Conservation (phyloP, 1,140 invertebrate genomes). For the Cataglyphis hispanica region DNA sequence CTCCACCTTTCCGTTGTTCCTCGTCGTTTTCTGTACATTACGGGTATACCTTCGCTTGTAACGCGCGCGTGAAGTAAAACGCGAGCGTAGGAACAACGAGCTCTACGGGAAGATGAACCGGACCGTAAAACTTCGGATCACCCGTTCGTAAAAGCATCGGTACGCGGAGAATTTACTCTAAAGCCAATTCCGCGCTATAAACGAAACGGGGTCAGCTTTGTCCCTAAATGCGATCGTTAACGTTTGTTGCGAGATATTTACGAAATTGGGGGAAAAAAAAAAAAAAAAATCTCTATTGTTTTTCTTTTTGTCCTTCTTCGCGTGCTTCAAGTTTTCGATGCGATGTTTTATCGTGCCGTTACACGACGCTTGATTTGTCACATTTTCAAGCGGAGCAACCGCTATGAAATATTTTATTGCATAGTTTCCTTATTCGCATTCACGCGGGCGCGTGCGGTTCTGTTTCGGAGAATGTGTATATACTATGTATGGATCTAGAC, state of each 20-base stretch:
- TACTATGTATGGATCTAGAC: background rate
- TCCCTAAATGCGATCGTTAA: background rate
- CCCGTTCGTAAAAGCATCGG: constrained; percentile 27
- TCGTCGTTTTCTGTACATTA: constrained; percentile 44
- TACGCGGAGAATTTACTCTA: constrained; percentile 21
- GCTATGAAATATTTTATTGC: constrained; percentile 48
- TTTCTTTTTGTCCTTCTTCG: background rate
- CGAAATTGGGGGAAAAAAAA: no score
- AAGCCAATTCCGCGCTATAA: constrained; percentile 13
- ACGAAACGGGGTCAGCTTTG: constrained; percentile 28
- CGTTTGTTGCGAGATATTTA: constrained; percentile 17
- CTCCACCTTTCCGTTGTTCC: background rate
- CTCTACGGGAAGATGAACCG: constrained; percentile 19
- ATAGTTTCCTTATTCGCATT: constrained; percentile 32
- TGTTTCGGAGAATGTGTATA: background rate
- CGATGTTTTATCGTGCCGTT: constrained; percentile 39
- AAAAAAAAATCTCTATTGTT: constrained; percentile 21
- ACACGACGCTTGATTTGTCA: constrained; percentile 28
- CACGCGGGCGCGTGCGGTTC: background rate
- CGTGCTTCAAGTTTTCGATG: constrained; percentile 16
- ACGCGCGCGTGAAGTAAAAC: constrained; percentile 28
- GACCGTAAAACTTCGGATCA: constrained; percentile 38
- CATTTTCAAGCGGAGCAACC: constrained; percentile 12
- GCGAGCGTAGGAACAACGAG: background rate
- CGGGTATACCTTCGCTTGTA: constrained; percentile 33